A percentile compares a stretch with the other conserved stretches of the same genome.
These are phyloP conservation scores for Rhipidura dahli DNA, from an alignment of 2,113 vertebrate genomes.

Conservation along the genomic window DNA sequence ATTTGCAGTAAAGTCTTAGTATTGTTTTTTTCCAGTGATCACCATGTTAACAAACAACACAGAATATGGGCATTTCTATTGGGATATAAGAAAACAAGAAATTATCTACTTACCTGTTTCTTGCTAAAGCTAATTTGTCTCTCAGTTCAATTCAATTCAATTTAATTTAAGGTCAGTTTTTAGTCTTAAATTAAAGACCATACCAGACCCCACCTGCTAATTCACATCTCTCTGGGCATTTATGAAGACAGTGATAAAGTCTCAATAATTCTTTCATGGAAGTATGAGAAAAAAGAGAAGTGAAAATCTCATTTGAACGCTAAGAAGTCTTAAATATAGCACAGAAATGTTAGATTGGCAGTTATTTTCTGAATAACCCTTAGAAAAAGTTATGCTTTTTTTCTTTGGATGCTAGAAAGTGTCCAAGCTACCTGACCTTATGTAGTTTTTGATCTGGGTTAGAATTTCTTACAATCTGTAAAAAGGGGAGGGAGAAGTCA, in stretches of 20 bases:
- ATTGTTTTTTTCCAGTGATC: background rate
- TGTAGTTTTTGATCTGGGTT: background rate
- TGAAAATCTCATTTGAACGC: background rate
- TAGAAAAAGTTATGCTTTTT: background rate
- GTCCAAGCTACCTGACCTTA: background rate
- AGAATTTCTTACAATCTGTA: constrained; percentile 12
- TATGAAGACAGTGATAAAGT: background rate
- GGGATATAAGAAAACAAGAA: background rate
- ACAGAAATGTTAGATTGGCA: background rate
- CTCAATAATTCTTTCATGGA: background rate
- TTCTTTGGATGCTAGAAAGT: background rate
- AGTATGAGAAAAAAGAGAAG: background rate
- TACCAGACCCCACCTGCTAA: background rate
- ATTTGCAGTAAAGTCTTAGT: background rate
- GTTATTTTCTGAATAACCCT: background rate
- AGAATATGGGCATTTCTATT: background rate
- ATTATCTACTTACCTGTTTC: background rate
- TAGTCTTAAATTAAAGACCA: background rate
- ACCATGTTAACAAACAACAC: background rate
- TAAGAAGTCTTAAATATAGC: background rate
- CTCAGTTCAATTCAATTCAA: background rate
- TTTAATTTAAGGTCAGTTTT: background rate
- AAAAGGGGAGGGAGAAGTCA: background rate
- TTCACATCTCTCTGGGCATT: background rate
- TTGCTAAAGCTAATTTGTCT: background rate